These are phyloP conservation scores for Phoenoteleia sp. DNA, from an alignment of 2,888 invertebrate genomes.

Conservation along the genomic window DNA sequence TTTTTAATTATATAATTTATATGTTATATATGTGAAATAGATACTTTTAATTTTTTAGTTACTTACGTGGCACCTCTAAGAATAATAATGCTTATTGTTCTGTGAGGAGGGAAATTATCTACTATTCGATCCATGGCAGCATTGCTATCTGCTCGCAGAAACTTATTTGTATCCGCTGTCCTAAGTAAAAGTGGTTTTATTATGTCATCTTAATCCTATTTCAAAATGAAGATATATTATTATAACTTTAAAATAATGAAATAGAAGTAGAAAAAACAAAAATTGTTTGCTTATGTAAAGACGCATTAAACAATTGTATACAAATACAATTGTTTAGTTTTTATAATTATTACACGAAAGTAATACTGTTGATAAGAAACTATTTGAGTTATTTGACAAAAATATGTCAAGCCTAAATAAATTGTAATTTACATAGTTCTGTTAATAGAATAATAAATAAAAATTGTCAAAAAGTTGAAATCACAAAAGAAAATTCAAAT, in stretches of 20 bases:
- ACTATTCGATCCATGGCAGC: slow-evolving; percentile 94
- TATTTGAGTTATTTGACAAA: no score
- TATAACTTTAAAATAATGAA: neutral
- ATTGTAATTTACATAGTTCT: no score
- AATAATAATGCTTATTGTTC: slow-evolving; percentile 90
- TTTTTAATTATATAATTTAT: neutral
- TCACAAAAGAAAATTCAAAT: no score
- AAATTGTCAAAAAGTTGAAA: neutral
- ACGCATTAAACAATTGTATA: no score
- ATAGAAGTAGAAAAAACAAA: no score
- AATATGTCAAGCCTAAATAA: no score
- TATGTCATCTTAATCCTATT: slow-evolving; percentile 94
- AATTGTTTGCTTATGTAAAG: no score
- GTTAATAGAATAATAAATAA: no score
- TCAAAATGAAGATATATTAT: neutral
- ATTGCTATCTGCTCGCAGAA: slow-evolving; percentile 96
- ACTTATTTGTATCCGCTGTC: slow-evolving; percentile 97
- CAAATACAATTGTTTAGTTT: no score
- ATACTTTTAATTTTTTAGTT: neutral
- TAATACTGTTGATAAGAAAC: no score
- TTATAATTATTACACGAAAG: no score
- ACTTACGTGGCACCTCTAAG: slow-evolving; percentile 89
- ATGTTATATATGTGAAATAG: slow-evolving; percentile 20
- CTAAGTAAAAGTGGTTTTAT: slow-evolving; percentile 94
- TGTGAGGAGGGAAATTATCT: slow-evolving; percentile 91